These are phyloP conservation scores for Panthera uncia DNA, from an alignment of 2,113 vertebrate species.

Conservation along the genomic window DNA sequence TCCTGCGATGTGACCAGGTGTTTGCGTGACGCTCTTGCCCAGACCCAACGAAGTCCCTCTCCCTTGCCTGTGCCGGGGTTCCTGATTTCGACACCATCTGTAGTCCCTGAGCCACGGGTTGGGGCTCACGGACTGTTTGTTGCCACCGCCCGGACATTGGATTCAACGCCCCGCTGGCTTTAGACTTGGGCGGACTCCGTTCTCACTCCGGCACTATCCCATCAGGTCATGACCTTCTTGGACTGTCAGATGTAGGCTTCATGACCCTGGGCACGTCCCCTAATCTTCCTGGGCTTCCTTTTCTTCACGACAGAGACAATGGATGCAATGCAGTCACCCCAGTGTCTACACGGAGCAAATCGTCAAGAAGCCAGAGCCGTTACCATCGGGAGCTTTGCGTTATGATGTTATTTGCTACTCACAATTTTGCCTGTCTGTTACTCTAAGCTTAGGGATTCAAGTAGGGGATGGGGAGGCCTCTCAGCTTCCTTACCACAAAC, in stretches of 20 bases:
- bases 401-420: not conserved
- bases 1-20: not conserved
- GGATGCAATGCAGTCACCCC: not conserved
- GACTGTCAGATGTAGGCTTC: not conserved
- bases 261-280: not conserved
- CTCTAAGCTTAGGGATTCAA: not conserved
- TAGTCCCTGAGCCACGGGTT: rapidly evolving
- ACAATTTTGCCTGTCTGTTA: not conserved
- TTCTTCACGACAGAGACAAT: not conserved
- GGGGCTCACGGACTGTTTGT: too few relatives aligned
- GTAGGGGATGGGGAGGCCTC: not conserved
- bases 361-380: not conserved
- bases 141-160: rapidly evolving
- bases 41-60: rapidly evolving
- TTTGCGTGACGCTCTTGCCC: not conserved
- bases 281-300: not conserved
- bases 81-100: rapidly evolving
- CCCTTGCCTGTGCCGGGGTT: not conserved
- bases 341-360: not conserved
- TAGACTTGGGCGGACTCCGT: rapidly evolving
- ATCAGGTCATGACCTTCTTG: not conserved
- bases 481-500: not conserved
- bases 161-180: rapidly evolving
- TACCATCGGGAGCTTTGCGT: rapidly evolving
- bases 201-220: not conserved